Evolutionary conservation across 1,140 invertebrate genomes (phyloP), one percentile per base, ranked within the genome.

Genomic region (Trichoplusia ni): DNA sequence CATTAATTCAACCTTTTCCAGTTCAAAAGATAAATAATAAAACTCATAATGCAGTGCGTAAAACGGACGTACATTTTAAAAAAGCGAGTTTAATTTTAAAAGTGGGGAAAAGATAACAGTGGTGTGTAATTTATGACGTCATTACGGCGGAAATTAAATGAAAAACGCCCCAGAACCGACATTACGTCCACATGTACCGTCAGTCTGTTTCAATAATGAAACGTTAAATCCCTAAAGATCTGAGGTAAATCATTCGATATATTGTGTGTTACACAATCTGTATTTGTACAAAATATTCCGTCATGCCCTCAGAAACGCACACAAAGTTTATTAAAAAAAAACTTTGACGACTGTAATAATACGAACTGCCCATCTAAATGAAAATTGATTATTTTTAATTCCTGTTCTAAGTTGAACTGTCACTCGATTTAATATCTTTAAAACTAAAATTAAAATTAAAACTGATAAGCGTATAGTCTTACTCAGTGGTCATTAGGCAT

Each of bases 131-230:
- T 79, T 79, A 77, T 79, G 68, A 64, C 68, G 67, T 79, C 74
- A 77, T 79, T 79, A 71, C 63, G 69, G 54, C n/a, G 51, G 44
- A 73, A 70, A 79, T 69, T 69, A 73, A 77, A 74, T 77, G 71
- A 77, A 77, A 68, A 70, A 73, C 58, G 51, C 60, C 33, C 23
- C 35, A 23, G 5, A 42, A 37, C 53, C 40, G 51, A 29, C 21
- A 51, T 58, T 35, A 35, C 23, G 19, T 54, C 27, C 37, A 51
- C 56, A 51, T 47, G 51, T 46, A 54, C 16, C 29, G 38, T 21
- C 42, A 64, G 54, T 51, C 49, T 21, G 54, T 42, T 64, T 47
- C 40, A 46, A 47, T 56, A 56, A 64, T 63, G 33, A 63, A 53
- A 63, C 9, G 9, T 16, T 44, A 16, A 44, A 19, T 19, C n/a